Conservation (phyloP, 2,113 vertebrate species). For the Tapirus terrestris region DNA sequence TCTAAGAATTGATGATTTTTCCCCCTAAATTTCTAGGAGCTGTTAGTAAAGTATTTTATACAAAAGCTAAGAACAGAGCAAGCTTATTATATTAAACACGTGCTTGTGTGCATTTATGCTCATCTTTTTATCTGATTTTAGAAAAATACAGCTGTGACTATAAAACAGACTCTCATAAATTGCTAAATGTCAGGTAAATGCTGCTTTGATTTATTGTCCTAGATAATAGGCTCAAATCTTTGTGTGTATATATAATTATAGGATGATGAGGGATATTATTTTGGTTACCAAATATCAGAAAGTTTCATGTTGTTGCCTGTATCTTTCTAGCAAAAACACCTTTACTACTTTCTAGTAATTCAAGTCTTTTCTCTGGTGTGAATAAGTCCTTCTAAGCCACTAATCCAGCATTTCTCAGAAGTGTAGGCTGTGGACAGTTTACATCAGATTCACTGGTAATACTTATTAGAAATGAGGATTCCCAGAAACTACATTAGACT, state of each 20-base stretch:
- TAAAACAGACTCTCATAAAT: neutral
- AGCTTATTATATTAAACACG: neutral
- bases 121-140: neutral
- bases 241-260: neutral
- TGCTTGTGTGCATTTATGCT: neutral
- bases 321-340: neutral
- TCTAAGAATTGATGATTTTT: neutral
- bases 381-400: neutral
- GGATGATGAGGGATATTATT: neutral
- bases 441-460: neutral
- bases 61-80: neutral
- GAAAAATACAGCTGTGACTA: neutral
- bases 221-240: neutral
- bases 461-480: neutral
- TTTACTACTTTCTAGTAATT: constrained; percentile 1
- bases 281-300: neutral
- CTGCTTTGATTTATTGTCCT: neutral
- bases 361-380: neutral
- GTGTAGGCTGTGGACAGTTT: neutral
- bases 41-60: constrained; percentile 6
- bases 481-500: neutral
- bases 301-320: neutral
- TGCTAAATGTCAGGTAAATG: neutral
- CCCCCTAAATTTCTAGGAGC: neutral
- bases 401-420: neutral